A percentile compares a stretch with the other conserved stretches of the same genome.
Evolutionary conservation across 2,888 invertebrate genomes (phyloP).

Genomic region (Salticus scenicus): DNA sequence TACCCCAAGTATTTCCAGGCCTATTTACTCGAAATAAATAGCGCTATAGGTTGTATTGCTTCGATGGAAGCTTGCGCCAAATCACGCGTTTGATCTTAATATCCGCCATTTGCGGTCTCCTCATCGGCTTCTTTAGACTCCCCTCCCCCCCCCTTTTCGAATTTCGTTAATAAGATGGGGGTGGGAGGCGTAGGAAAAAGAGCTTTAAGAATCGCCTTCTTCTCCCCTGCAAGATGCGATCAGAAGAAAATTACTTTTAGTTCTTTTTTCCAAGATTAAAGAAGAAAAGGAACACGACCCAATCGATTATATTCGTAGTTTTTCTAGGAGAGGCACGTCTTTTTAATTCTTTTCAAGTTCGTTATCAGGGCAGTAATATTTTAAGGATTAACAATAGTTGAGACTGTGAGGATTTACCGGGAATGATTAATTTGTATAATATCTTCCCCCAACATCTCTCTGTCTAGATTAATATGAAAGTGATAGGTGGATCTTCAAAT

Average conservation of each 20-base stretch:
- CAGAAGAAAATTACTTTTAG: conserved; percentile 67
- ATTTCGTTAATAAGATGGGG: conserved; percentile 61
- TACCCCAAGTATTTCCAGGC: conserved; percentile 22
- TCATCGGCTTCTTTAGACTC: conserved; percentile 39
- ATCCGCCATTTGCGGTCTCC: conserved; percentile 54
- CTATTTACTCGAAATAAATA: conserved; percentile 67
- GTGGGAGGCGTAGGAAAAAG: conserved; percentile 20
- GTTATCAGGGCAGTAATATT: conserved; percentile 20
- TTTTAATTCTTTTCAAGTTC: conserved; percentile 48
- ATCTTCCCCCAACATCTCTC: conserved; percentile 40
- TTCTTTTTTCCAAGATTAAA: conserved; percentile 66
- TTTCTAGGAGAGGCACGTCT: conserved; percentile 23
- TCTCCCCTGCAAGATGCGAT: conserved; percentile 50
- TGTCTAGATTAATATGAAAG: conserved; percentile 44
- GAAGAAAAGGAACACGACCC: conserved; percentile 27
- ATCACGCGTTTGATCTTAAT: conserved; percentile 52
- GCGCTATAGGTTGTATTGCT: conserved; percentile 49
- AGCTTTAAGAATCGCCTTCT: conserved; percentile 48
- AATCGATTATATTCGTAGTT: conserved; percentile 64
- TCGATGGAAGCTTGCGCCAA: conserved; percentile 7
- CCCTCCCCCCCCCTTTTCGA: neutral
- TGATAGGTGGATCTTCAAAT: conserved; percentile 9
- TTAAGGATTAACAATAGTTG: conserved; percentile 21
- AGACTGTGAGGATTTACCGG: conserved; percentile 23
- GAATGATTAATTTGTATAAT: conserved; percentile 56